Conservation (phyloP, 2,888 invertebrate species). For the Rhingia rostrata region DNA sequence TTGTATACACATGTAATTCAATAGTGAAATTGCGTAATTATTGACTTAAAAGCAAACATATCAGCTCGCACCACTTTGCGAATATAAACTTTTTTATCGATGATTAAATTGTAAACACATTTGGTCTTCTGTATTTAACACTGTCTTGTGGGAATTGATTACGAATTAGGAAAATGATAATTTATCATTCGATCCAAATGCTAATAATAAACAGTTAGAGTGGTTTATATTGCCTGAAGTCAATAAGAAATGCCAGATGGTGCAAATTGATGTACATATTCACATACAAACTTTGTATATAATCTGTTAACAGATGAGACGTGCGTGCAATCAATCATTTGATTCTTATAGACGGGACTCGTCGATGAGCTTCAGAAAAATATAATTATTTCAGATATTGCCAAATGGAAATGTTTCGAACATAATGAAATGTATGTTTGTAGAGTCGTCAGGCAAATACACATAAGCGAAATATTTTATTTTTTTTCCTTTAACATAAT, state of each 20-base stretch:
- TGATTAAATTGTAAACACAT: conserved; percentile 16
- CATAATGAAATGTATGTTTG: neutral
- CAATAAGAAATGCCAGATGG: conserved; percentile 21
- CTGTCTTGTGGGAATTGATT: conserved; percentile 26
- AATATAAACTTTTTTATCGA: conserved; percentile 12
- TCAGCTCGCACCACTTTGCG: neutral
- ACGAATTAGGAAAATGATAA: conserved; percentile 14
- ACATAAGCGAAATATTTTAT: too few relatives aligned
- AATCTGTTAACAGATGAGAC: conserved; percentile 31
- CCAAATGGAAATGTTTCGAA: neutral
- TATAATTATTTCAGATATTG: conserved; percentile 43
- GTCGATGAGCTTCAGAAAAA: conserved; percentile 49
- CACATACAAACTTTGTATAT: neutral
- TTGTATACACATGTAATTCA: neutral
- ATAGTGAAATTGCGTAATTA: neutral
- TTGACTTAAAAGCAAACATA: conserved; percentile 11
- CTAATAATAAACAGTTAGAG: neutral
- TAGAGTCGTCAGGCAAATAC: neutral
- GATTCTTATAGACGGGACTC: conserved; percentile 30
- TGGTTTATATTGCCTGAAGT: neutral
- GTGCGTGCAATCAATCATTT: conserved; percentile 58
- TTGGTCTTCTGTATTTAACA: neutral
- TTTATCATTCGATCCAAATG: conserved; percentile 28
- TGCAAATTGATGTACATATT: conserved; percentile 1
- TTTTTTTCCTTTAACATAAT: too few relatives aligned